Evolutionary conservation across 2,113 vertebrate genomes (phyloP), one percentile per base, ranked within the genome.

Genomic region (Quiscalus mexicanus): DNA sequence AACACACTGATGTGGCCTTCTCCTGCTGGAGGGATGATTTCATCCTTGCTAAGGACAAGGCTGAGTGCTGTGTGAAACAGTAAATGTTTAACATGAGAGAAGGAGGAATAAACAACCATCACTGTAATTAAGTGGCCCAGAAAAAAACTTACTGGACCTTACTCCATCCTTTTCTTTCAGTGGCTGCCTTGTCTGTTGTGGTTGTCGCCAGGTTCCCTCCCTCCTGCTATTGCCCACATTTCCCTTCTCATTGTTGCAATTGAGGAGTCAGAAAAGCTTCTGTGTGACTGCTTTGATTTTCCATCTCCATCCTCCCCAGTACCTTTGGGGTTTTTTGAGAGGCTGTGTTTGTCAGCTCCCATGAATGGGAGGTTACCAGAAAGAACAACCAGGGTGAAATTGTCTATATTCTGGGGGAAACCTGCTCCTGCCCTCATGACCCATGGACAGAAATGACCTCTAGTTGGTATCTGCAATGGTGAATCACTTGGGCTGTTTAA

Each of bases 401-500:
- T 56, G 8, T 23, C 10, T 44, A 0, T 64, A 2, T 64, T 17
- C 23, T 74, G 22, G 11, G 17, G 23, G 9, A 47, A 74, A n/a
- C 14, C n/a, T 74, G 12, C 8, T 44, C 25, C 80, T 83, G n/a
- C 23, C 9, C 49, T 47, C n/a, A 24, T n/a, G 20, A 19, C 6
- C 41, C 20, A 5, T n/a, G 70, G 60, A 13, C 13, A 56, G 35
- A 41, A 85, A n/a, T n/a, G 7, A 65, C 5, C 28, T 75, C 30
- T 47, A 2, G 21, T 12, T 84, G n/a, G 15, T n/a, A 5, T 30
- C 70, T 75, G 50, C 70, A 56, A 1, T 47, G 70, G 19, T 23
- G 31, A 56, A 19, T 28, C 24, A 12, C 0, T 0, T 24, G 42
- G 16, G 24, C 15, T 75, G 7, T 41, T n/a, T 11, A 30, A 65